These are phyloP conservation scores for Saccopteryx leptura DNA, from an alignment of 2,113 vertebrate species.

Conservation along the genomic window DNA sequence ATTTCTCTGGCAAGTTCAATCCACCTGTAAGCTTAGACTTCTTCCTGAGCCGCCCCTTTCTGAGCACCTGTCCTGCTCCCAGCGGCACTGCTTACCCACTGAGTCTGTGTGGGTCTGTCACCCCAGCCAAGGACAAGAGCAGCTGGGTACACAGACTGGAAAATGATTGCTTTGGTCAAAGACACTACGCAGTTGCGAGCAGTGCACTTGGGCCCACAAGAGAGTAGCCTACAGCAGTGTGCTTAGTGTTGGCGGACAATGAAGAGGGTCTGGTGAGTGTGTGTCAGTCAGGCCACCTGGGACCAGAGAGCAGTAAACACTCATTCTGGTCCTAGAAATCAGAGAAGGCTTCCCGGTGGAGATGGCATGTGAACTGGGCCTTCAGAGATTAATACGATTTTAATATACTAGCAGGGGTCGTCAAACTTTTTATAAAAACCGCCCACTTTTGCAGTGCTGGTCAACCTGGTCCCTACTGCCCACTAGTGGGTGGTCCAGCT, in stretches of 20 bases:
- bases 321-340: neutral
- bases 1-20: neutral
- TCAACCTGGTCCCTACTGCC: no score
- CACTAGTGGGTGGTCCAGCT: no score
- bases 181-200: fast-evolving
- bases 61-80: neutral
- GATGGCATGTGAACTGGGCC: neutral
- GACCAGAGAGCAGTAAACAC: neutral
- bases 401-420: no score
- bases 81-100: fast-evolving
- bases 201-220: neutral
- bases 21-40: neutral
- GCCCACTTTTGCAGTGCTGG: no score
- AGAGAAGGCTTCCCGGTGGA: neutral
- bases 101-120: neutral
- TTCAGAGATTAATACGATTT: neutral
- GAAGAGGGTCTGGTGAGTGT: neutral
- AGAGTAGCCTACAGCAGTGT: neutral
- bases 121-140: neutral
- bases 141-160: fast-evolving
- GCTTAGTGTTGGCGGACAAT: neutral
- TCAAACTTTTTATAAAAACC: no score
- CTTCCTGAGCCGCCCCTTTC: neutral
- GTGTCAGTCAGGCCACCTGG: neutral
- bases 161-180: neutral